Conservation (phyloP, 2,888 invertebrate genomes). For the Agriotes lineatus region DNA sequence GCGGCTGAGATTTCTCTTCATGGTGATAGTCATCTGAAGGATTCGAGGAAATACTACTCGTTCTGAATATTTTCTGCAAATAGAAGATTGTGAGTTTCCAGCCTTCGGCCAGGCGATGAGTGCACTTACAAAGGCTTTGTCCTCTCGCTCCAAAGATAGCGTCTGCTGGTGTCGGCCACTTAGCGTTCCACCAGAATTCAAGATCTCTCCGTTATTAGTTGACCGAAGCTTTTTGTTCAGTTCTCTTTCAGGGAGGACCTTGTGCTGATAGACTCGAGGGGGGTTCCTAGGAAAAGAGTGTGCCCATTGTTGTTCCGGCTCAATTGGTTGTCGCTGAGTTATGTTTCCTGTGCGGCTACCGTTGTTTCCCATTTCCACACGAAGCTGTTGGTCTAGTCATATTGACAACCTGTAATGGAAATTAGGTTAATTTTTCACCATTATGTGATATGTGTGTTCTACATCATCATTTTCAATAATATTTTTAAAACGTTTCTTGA, state of each 20-base stretch:
- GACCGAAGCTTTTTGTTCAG: constrained; percentile 74
- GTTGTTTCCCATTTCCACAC: constrained; percentile 62
- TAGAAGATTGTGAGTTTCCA: neutral
- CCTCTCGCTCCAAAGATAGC: constrained; percentile 35
- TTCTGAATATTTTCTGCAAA: constrained; percentile 44
- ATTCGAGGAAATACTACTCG: constrained; percentile 46
- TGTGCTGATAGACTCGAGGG: constrained; percentile 54
- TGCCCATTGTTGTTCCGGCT: constrained; percentile 56
- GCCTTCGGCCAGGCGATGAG: neutral
- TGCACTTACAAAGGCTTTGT: constrained; percentile 35
- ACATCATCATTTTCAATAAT: too few relatives aligned
- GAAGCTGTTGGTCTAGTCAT: constrained; percentile 33
- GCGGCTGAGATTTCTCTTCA: constrained; percentile 27
- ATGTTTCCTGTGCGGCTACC: constrained; percentile 62
- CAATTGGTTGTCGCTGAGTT: constrained; percentile 49
- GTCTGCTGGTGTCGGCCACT: constrained; percentile 71
- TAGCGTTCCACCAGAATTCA: constrained; percentile 87
- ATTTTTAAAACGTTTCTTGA: too few relatives aligned
- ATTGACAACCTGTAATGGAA: constrained; percentile 32
- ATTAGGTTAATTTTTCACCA: too few relatives aligned
- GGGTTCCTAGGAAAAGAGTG: constrained; percentile 60
- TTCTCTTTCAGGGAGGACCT: constrained; percentile 78
- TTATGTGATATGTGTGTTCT: too few relatives aligned
- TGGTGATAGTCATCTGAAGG: constrained; percentile 39
- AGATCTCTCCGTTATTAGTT: constrained; percentile 86